Percentiles rank a stretch among this genome's conserved stretches.
Conservation (phyloP, 2,888 invertebrate species). For the Lasioglossum figueresi region DNA sequence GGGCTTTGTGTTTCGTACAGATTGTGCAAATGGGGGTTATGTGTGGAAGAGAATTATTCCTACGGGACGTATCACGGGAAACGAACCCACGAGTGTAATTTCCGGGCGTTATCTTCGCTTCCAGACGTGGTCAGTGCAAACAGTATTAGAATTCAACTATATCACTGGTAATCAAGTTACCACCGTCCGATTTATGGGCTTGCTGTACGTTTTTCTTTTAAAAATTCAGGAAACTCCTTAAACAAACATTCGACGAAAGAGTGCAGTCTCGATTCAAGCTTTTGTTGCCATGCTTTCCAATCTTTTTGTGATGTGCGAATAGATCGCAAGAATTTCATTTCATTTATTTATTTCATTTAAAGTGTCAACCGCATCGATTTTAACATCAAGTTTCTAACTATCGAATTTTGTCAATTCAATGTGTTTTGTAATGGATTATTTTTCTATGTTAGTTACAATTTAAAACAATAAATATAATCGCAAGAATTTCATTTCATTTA, state of each 20-base stretch:
- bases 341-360: too few species aligned
- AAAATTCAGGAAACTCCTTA: neutral
- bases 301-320: neutral
- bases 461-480: too few species aligned
- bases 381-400: too few species aligned
- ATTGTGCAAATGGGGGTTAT: constrained; percentile 38
- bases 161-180: constrained; percentile 22
- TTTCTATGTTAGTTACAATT: too few species aligned
- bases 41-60: constrained; percentile 41
- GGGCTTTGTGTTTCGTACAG: constrained; percentile 15
- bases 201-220: neutral
- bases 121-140: constrained; percentile 25
- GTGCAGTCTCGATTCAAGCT: neutral
- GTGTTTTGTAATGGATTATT: too few species aligned
- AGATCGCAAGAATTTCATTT: too few species aligned
- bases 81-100: constrained; percentile 52
- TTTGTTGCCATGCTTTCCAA: neutral
- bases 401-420: too few species aligned
- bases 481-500: too few species aligned
- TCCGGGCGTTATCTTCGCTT: constrained; percentile 41
- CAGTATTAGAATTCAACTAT: constrained; percentile 42
- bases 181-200: constrained; percentile 6
- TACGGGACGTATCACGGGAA: constrained; percentile 39
- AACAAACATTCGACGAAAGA: neutral
- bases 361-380: too few species aligned